Conservation (phyloP, 2,888 invertebrate genomes). For the Anticlea derivata region DNA sequence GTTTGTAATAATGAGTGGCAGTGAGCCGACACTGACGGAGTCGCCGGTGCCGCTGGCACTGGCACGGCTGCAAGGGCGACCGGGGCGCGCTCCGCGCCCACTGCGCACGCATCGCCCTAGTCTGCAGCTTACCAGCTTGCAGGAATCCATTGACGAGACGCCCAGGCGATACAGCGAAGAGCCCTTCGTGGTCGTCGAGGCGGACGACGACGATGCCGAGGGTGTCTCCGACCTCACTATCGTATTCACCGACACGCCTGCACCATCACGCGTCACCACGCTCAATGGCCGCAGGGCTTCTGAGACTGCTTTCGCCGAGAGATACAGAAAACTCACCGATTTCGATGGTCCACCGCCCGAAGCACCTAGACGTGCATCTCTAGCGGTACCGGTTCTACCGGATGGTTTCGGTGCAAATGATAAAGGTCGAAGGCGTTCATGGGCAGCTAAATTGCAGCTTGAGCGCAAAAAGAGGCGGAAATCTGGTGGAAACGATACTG, state of each 20-base stretch:
- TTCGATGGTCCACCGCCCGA: slow-evolving; percentile 73
- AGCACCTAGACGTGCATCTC: slow-evolving; percentile 72
- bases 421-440: slow-evolving; percentile 86
- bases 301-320: slow-evolving; percentile 74
- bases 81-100: slow-evolving; percentile 60
- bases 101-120: slow-evolving; percentile 71
- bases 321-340: slow-evolving; percentile 73
- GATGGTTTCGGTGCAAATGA: slow-evolving; percentile 67
- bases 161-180: slow-evolving; percentile 74
- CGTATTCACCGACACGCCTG: slow-evolving; percentile 46
- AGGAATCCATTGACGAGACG: slow-evolving; percentile 72
- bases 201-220: slow-evolving; percentile 76
- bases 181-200: slow-evolving; percentile 55
- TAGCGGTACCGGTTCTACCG: slow-evolving; percentile 66
- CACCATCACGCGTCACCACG: slow-evolving; percentile 50
- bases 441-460: slow-evolving; percentile 82
- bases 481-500: slow-evolving; percentile 75
- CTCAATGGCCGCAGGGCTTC: slow-evolving; percentile 75
- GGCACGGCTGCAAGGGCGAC: slow-evolving; percentile 67
- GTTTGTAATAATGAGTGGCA: slow-evolving; percentile 63
- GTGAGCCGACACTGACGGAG: slow-evolving; percentile 75
- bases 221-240: slow-evolving; percentile 61
- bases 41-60: slow-evolving; percentile 78
- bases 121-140: slow-evolving; percentile 74
- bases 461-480: slow-evolving; percentile 83